A percentile compares a stretch with the other conserved stretches of the same genome.
These are phyloP conservation scores for Sorex maritimensis DNA, from an alignment of 2,797 vertebrate species.

Conservation along the genomic window DNA sequence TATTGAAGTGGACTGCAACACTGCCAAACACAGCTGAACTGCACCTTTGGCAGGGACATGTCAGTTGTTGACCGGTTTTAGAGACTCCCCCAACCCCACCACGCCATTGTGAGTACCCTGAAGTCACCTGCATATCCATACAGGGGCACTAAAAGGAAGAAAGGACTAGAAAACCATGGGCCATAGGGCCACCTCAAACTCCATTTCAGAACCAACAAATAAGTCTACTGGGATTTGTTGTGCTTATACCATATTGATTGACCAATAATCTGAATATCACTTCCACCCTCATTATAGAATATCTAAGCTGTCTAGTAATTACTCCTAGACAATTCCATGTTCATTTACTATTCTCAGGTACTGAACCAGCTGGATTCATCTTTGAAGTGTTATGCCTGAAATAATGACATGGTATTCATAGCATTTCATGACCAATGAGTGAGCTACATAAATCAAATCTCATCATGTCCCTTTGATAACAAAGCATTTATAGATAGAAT, in stretches of 20 bases:
- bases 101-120: not conserved
- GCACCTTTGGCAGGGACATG: not conserved
- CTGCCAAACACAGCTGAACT: constrained; percentile 12
- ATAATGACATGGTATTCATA: not conserved
- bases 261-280: not conserved
- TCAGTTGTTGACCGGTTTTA: not conserved
- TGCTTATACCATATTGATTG: not conserved
- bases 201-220: not conserved
- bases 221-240: not conserved
- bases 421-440: not conserved
- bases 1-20: constrained; percentile 64
- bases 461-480: not conserved
- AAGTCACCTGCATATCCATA: not conserved
- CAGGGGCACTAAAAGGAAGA: not conserved
- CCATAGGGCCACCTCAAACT: not conserved
- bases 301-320: not conserved
- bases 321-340: not conserved
- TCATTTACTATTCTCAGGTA: not conserved
- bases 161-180: not conserved
- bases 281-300: not conserved
- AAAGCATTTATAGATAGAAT: constrained; percentile 6
- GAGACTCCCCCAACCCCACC: not conserved
- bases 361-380: not conserved
- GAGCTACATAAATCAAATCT: not conserved
- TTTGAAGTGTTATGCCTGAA: not conserved